phyloP scores from a whole-genome alignment of 37 sponge, comb jelly and placozoan genomes.

The Bolinopsis microptera region DNA sequence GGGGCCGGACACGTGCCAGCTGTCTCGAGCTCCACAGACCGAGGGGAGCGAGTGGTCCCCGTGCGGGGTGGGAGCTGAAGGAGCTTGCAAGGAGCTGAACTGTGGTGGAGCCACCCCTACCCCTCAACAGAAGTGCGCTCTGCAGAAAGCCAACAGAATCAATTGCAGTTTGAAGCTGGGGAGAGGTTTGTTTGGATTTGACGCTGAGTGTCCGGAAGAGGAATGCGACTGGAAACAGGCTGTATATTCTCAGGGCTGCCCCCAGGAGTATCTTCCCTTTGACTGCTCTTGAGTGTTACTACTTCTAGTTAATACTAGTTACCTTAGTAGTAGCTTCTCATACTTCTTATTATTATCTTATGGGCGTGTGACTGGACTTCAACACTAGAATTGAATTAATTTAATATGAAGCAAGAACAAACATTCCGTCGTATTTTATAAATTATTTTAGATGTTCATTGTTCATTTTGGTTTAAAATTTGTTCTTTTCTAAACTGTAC shows the following conservation, averaged over 20 bases:
- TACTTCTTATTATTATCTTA: no score
- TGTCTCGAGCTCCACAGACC: neutral
- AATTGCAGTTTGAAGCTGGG: neutral
- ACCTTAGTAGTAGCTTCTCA: no score
- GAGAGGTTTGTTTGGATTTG: neutral
- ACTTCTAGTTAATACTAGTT: no score
- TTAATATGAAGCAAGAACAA: no score
- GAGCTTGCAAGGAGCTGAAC: neutral
- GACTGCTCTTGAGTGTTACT: no score
- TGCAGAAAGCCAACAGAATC: neutral
- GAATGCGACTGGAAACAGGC: neutral
- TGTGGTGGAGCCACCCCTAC: neutral
- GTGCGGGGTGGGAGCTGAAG: neutral
- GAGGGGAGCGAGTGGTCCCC: neutral
- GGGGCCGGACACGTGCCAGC: neutral
- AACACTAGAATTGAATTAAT: no score
- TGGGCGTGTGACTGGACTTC: no score
- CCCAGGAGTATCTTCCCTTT: constrained; percentile 16
- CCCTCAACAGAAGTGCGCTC: neutral
- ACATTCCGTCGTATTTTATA: no score
- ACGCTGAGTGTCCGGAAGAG: neutral
- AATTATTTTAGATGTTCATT: no score
- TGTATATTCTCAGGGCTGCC: neutral
- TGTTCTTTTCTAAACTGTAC: no score
- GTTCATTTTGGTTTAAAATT: no score